Evolutionary conservation across 2,797 vertebrate species (phyloP).

Genomic region (Tiaroga cobitis): DNA sequence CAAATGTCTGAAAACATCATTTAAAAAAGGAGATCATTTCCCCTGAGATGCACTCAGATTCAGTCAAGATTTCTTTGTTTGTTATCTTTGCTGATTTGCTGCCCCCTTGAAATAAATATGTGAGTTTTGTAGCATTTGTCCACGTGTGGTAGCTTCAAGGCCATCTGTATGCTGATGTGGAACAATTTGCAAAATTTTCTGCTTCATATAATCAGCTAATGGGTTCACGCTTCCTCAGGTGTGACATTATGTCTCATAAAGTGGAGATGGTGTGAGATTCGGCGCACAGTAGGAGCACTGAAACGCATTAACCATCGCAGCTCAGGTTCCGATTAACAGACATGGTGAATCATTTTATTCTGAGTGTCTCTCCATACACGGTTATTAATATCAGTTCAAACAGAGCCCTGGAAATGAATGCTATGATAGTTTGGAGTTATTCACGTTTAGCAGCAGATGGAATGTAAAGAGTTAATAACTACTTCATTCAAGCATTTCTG

Average conservation of each 20-base stretch:
- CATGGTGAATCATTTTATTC: not conserved
- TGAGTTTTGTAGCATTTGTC: not conserved
- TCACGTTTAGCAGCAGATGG: not conserved
- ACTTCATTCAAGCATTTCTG: not conserved
- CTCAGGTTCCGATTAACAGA: conserved; percentile 22
- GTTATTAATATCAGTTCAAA: conserved; percentile 15
- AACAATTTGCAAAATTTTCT: conserved; percentile 31
- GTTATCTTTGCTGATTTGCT: conserved; percentile 13
- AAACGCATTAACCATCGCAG: conserved; percentile 55
- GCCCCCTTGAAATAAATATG: not conserved
- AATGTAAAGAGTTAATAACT: not conserved
- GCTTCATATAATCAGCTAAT: conserved; percentile 38
- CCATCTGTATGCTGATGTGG: not conserved
- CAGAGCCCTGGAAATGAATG: not conserved
- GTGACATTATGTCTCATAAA: conserved; percentile 53
- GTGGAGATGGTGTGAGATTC: conserved; percentile 36
- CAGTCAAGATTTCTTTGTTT: conserved; percentile 10
- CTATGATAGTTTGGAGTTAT: not conserved
- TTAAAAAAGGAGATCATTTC: conserved; percentile 2
- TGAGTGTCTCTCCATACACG: conserved; percentile 9
- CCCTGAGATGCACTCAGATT: not conserved
- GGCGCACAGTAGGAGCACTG: conserved; percentile 53
- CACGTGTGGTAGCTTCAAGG: not conserved
- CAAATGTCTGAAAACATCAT: conserved; percentile 13
- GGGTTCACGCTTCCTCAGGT: conserved; percentile 53